These are phyloP conservation scores for Gandaritis pyraliata DNA, from an alignment of 2,888 invertebrate species.

Conservation along the genomic window DNA sequence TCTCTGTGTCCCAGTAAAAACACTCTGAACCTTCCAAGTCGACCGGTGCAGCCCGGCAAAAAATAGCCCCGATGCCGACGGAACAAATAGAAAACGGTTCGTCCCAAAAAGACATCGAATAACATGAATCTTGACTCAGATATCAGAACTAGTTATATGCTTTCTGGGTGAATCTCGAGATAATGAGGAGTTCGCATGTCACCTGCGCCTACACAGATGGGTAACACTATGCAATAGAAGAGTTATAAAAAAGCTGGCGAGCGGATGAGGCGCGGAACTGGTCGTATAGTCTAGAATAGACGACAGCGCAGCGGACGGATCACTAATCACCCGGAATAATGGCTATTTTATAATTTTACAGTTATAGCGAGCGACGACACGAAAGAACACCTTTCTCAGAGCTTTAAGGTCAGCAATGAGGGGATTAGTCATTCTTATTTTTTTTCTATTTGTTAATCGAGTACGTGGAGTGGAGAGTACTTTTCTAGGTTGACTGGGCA, in stretches of 20 bases:
- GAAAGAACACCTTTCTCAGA: background rate
- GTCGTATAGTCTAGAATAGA: slow-evolving; percentile 49
- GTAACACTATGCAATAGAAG: slow-evolving; percentile 73
- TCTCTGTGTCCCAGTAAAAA: slow-evolving; percentile 71
- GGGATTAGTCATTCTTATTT: too few relatives aligned
- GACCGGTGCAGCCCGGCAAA: slow-evolving; percentile 77
- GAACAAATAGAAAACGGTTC: slow-evolving; percentile 81
- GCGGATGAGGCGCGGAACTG: slow-evolving; percentile 75
- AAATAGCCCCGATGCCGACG: slow-evolving; percentile 66
- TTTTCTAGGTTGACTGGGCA: too few relatives aligned
- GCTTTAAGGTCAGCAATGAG: too few relatives aligned
- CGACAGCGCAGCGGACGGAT: slow-evolving; percentile 40
- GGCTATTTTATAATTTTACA: slow-evolving; percentile 58
- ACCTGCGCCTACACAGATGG: slow-evolving; percentile 77
- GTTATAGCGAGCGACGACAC: slow-evolving; percentile 8
- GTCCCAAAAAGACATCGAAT: slow-evolving; percentile 70
- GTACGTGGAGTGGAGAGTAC: too few relatives aligned
- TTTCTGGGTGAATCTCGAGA: slow-evolving; percentile 63
- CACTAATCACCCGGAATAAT: slow-evolving; percentile 62
- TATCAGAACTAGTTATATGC: slow-evolving; percentile 71
- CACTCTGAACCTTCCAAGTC: slow-evolving; percentile 74
- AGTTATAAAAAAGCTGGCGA: slow-evolving; percentile 65
- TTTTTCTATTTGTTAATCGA: too few relatives aligned
- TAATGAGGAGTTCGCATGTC: slow-evolving; percentile 73
- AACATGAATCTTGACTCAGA: slow-evolving; percentile 67